These are phyloP conservation scores for Cathartes aura DNA, from an alignment of 2,113 vertebrate species.

Conservation along the genomic window DNA sequence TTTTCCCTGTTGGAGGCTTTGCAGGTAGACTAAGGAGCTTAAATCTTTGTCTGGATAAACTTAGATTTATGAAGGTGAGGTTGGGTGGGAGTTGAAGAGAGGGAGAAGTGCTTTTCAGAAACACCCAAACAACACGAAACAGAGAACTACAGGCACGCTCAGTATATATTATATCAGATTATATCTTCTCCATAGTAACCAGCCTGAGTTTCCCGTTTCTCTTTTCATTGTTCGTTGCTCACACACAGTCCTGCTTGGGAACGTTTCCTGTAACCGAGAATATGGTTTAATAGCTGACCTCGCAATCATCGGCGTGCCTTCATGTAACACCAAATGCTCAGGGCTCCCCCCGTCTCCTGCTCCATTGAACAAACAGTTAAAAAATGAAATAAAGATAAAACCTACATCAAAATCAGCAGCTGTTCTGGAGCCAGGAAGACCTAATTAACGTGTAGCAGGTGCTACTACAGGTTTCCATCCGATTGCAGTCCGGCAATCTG, in stretches of 20 bases:
- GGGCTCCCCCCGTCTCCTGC: neutral
- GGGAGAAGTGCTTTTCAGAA: neutral
- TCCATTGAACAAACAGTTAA: neutral
- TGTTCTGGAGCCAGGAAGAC: neutral
- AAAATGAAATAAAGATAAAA: neutral
- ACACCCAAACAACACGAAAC: neutral
- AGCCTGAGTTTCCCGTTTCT: neutral
- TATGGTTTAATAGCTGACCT: fast-evolving
- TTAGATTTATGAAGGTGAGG: neutral
- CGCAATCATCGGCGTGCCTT: fast-evolving
- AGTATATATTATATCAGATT: neutral
- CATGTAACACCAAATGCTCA: neutral
- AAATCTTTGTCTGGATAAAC: neutral
- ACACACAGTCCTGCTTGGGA: neutral
- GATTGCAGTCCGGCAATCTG: neutral
- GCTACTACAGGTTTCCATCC: neutral
- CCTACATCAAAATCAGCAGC: neutral
- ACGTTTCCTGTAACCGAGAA: fast-evolving
- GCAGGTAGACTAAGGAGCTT: no score
- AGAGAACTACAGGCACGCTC: neutral
- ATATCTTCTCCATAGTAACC: neutral
- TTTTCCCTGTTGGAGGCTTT: neutral
- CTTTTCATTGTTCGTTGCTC: neutral
- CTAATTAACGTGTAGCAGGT: neutral
- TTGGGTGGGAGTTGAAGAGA: neutral